Base-by-base conservation (phyloP, 2,113 vertebrate genomes). In the Todiramphus saurophagus region DNA sequence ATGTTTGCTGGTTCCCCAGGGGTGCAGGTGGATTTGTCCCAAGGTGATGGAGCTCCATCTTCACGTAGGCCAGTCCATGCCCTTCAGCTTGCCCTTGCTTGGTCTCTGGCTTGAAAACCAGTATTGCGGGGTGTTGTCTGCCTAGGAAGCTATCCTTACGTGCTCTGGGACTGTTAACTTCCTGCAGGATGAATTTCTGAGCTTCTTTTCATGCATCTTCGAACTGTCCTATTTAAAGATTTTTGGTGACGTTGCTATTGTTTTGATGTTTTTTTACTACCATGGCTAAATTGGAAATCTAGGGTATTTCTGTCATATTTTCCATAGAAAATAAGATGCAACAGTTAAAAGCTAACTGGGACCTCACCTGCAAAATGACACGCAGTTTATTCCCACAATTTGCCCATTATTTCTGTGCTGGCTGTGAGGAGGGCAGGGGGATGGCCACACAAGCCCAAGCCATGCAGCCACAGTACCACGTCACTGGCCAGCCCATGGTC, bases 1-100 rank as follows among this genome's bases (percentile, higher is more conserved):
- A 39, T 1, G 0, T 39, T 62, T 55, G 31, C 43, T 66, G 69
- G 21, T 31, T 87, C 39, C 44, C 28, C 41, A 53, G 37, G 12
- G n/a, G 3, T 58, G n/a, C n/a, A 8, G 11, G 19, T 0, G 0
- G 2, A 4, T 28, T 23, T 81, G 31, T 87, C 4, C 33, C 1
- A 7, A 51, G 70, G 16, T 0, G 2, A 44, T 8, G 7, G 30
- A 81, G 27, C n/a, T 30, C 27, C 11, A 35, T 20, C 59, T 79
- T 44, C 21, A 31, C n/a, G 11, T 2, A 19, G 18, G 33, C 14
- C 14, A 31, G 24, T 11, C 35, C 3, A 1, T 28, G 17, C 27
- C 11, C 33, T 69, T 43, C 69, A 50, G 15, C 10, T 78, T 63
- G 55, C 56, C 48, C 33, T 67, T 83, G 35, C 30, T 73, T 20